Evolutionary conservation across 2,113 vertebrate species (phyloP), one percentile per base, ranked within the genome.

Genomic region (Buteo buteo): DNA sequence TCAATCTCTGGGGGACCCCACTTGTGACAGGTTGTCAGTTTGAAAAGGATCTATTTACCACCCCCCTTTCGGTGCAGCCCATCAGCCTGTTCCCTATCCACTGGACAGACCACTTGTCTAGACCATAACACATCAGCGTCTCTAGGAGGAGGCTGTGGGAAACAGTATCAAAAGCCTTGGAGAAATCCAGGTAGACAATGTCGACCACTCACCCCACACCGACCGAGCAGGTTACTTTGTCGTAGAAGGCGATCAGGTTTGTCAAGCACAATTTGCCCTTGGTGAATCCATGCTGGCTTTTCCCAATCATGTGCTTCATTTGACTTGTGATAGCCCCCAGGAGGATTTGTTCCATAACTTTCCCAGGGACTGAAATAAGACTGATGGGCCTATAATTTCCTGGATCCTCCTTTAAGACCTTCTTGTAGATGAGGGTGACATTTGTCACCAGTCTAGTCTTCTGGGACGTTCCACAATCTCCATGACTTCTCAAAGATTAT

Each of bases 61-160:
- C 50, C 25, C 26, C 25, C 14, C 50, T 26, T 26, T 50, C 4
- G 3, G 25, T 8, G 25, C 50, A 15, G 50, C 25, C 50, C 25
- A 22, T 29, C 32, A 58, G 28, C 32, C 26, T 38, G 24, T 34
- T 38, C 19, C 32, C 59, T 16, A 42, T 4, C 13, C 15, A 73
- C 13, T 13, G 18, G 34, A 67, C 9, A 52, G 36, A 50, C 25
- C 13, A 25, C 44, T 40, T 24, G 5, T 65, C 40, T 49, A 45
- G 19, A 45, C 16, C 5, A 8, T 7, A 73, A 13, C 0, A 0
- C 7, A 25, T 31, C 16, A 11, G 38, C 45, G 80, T n/a, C 13
- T 38, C 34, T 38, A 40, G 38, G 34, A 86, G 70, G 50, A 86
- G 6, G 7, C 21, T 28, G 31, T 62, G 55, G 29, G 20, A 70